These are phyloP conservation scores for Pteria penguin DNA, from an alignment of 2,888 invertebrate genomes.

Conservation along the genomic window DNA sequence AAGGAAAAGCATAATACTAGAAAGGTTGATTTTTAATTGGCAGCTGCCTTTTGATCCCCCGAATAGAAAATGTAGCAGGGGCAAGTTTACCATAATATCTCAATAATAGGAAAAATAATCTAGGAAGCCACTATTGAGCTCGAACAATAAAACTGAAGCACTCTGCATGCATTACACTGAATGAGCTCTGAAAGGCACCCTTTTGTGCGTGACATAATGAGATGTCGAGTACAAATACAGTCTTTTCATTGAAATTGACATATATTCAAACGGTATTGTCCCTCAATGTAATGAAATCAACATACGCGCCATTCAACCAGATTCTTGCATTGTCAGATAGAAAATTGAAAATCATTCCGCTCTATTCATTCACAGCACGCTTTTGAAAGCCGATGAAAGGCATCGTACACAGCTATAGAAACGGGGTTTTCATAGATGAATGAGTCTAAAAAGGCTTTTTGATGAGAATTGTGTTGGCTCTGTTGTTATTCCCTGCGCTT, in stretches of 20 bases:
- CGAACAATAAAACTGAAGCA: conserved; percentile 65
- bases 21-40: conserved; percentile 19
- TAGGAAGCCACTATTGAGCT: conserved; percentile 59
- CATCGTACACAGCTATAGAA: conserved; percentile 55
- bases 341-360: conserved; percentile 79
- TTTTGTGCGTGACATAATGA: conserved; percentile 74
- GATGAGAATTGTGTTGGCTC: conserved; percentile 51
- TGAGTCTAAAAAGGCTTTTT: conserved; percentile 61
- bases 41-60: conserved; percentile 23
- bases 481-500: conserved; percentile 31
- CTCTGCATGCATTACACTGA: conserved; percentile 56
- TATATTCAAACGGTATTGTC: conserved; percentile 71
- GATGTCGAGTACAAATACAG: conserved; percentile 72
- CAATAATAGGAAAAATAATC: conserved; percentile 45
- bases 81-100: conserved; percentile 27
- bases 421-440: conserved; percentile 66
- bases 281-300: conserved; percentile 75
- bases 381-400: conserved; percentile 66
- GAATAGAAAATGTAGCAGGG: conserved; percentile 14
- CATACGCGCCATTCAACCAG: conserved; percentile 71
- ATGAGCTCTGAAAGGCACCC: conserved; percentile 61
- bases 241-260: conserved; percentile 72
- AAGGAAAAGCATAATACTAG: neutral
- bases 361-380: conserved; percentile 62
- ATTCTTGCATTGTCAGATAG: conserved; percentile 73